phyloP scores from a whole-genome alignment of 2,888 invertebrate genomes.

The Caenorhabditis wallacei region DNA sequence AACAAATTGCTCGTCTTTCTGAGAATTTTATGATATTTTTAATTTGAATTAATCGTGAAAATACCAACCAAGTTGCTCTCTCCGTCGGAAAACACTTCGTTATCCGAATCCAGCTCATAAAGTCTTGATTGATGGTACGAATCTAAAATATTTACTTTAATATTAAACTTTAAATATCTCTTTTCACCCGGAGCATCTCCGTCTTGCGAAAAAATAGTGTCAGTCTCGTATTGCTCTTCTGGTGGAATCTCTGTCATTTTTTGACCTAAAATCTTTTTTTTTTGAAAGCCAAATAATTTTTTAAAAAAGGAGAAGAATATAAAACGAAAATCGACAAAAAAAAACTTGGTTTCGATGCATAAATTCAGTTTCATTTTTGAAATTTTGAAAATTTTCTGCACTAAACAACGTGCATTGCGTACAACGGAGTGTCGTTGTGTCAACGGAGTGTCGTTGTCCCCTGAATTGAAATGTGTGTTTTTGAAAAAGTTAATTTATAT shows the following conservation, averaged over 20 bases:
- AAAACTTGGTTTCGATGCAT: no score
- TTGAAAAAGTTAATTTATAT: no score
- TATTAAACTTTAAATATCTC: neutral
- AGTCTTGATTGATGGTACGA: conserved; percentile 35
- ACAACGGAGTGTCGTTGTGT: no score
- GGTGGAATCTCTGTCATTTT: conserved; percentile 33
- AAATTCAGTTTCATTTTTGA: no score
- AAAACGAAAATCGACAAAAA: no score
- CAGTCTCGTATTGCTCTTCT: conserved; percentile 55
- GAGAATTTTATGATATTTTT: neutral
- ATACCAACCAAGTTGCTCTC: conserved; percentile 14
- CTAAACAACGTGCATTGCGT: no score
- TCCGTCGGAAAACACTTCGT: conserved; percentile 23
- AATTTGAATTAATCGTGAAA: neutral
- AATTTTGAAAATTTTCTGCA: no score
- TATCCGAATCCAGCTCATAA: conserved; percentile 49
- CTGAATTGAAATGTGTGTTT: no score
- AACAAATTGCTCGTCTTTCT: conserved; percentile 14
- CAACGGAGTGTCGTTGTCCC: no score
- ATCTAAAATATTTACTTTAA: conserved; percentile 27
- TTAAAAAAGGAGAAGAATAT: no score
- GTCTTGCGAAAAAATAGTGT: conserved; percentile 60
- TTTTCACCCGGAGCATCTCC: conserved; percentile 44
- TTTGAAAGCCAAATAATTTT: neutral
- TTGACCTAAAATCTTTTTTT: neutral